These are phyloP conservation scores for Notothenia coriiceps DNA, from an alignment of 2,113 vertebrate species.

Conservation along the genomic window DNA sequence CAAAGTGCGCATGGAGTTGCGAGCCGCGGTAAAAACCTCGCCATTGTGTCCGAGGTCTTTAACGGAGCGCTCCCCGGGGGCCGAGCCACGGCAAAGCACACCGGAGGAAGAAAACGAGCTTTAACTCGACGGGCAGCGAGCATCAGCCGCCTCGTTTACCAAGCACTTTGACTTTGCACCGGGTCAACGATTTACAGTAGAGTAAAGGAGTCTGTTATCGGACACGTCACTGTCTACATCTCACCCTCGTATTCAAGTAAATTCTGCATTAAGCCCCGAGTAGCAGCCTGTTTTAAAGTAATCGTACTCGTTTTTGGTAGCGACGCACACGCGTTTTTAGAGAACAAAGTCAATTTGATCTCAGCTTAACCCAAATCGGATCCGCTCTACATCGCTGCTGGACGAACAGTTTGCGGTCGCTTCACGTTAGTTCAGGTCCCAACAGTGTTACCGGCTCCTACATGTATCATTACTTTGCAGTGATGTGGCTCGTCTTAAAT, in stretches of 20 bases:
- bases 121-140: constrained; percentile 46
- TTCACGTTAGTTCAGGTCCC: constrained; percentile 55
- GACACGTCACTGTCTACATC: constrained; percentile 56
- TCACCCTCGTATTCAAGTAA: constrained; percentile 28
- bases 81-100: constrained; percentile 40
- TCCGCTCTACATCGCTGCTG: constrained; percentile 35
- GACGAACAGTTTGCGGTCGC: constrained; percentile 63
- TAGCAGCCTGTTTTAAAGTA: background rate
- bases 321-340: constrained; percentile 42
- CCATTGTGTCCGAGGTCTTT: constrained; percentile 71
- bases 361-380: constrained; percentile 79
- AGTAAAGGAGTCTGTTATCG: constrained; percentile 66
- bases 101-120: constrained; percentile 4
- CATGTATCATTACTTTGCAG: constrained; percentile 33
- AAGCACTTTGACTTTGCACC: constrained; percentile 73
- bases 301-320: constrained; percentile 2
- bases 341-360: constrained; percentile 75
- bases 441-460: constrained; percentile 14
- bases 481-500: background rate
- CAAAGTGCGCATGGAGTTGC: constrained; percentile 80
- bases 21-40: constrained; percentile 68
- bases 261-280: background rate
- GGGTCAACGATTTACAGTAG: constrained; percentile 56
- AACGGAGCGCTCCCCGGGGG: constrained; percentile 74
- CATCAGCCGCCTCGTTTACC: constrained; percentile 9